phyloP scores from a whole-genome alignment of 2,797 vertebrate species.

The Sebastes vulpes region DNA sequence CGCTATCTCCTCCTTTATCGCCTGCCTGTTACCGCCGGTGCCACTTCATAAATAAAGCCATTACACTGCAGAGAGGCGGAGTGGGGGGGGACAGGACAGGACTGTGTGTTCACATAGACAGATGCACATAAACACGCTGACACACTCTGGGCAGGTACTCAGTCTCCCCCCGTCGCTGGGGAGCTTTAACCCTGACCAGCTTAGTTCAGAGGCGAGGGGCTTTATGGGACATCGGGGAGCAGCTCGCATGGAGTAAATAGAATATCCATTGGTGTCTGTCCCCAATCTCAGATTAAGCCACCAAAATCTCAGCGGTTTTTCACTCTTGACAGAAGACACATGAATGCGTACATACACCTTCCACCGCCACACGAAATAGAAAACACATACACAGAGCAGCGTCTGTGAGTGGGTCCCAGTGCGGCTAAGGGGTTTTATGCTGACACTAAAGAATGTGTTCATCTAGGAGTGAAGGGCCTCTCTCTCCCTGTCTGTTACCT shows the following conservation, averaged over 20 bases:
- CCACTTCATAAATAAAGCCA: slow-evolving; percentile 82
- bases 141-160: slow-evolving; percentile 66
- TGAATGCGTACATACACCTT: not conserved
- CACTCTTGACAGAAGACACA: slow-evolving; percentile 32
- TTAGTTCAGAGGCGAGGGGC: slow-evolving; percentile 73
- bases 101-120: slow-evolving; percentile 27
- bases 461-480: slow-evolving; percentile 64
- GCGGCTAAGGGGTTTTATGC: slow-evolving; percentile 68
- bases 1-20: slow-evolving; percentile 66
- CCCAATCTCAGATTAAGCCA: slow-evolving; percentile 72
- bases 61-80: slow-evolving; percentile 46
- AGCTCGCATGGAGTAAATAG: slow-evolving; percentile 71
- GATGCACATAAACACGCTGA: slow-evolving; percentile 56
- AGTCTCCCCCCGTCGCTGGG: slow-evolving; percentile 62
- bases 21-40: slow-evolving; percentile 66
- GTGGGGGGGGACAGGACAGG: not conserved
- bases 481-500: slow-evolving; percentile 49
- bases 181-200: slow-evolving; percentile 78
- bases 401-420: slow-evolving; percentile 56
- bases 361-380: not conserved
- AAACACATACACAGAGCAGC: slow-evolving; percentile 17
- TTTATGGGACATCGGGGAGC: slow-evolving; percentile 78
- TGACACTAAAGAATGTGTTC: slow-evolving; percentile 72
- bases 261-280: slow-evolving; percentile 71
- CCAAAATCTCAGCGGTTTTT: slow-evolving; percentile 61